A percentile compares a stretch with the other conserved stretches of the same genome.
Evolutionary conservation across 2,888 invertebrate species (phyloP).

Genomic region (Heliconius erato): DNA sequence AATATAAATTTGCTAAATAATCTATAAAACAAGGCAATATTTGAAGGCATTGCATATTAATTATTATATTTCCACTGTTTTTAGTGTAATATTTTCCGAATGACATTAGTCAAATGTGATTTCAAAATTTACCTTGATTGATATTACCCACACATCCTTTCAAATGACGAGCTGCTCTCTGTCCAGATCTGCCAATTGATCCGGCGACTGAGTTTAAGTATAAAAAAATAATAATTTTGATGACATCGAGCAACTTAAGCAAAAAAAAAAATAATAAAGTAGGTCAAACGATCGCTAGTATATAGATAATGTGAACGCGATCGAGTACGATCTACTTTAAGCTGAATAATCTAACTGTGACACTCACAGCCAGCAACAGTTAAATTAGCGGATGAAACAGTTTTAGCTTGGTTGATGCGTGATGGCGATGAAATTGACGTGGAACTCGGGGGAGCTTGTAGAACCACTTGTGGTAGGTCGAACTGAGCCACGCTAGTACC

Average conservation of each 20-base stretch:
- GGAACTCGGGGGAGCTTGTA: slow-evolving; percentile 90
- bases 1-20: neutral
- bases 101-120: neutral
- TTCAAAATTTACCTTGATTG: slow-evolving; percentile 43
- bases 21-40: neutral
- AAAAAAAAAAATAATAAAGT: slow-evolving; percentile 63
- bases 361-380: slow-evolving; percentile 88
- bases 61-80: neutral
- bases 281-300: slow-evolving; percentile 62
- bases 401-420: slow-evolving; percentile 83
- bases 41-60: neutral
- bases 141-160: slow-evolving; percentile 46
- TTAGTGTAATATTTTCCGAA: neutral
- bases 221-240: slow-evolving; percentile 47
- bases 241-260: slow-evolving; percentile 70
- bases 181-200: slow-evolving; percentile 56
- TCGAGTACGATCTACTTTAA: slow-evolving; percentile 63
- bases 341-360: slow-evolving; percentile 78
- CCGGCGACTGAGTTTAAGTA: slow-evolving; percentile 40
- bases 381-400: slow-evolving; percentile 83
- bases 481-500: slow-evolving; percentile 88
- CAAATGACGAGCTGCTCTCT: slow-evolving; percentile 65
- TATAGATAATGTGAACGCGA: slow-evolving; percentile 33
- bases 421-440: slow-evolving; percentile 84
- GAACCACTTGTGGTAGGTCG: slow-evolving; percentile 91